Conservation (phyloP, 2,113 vertebrate species). For the Rhinopomastus cyanomelas region DNA sequence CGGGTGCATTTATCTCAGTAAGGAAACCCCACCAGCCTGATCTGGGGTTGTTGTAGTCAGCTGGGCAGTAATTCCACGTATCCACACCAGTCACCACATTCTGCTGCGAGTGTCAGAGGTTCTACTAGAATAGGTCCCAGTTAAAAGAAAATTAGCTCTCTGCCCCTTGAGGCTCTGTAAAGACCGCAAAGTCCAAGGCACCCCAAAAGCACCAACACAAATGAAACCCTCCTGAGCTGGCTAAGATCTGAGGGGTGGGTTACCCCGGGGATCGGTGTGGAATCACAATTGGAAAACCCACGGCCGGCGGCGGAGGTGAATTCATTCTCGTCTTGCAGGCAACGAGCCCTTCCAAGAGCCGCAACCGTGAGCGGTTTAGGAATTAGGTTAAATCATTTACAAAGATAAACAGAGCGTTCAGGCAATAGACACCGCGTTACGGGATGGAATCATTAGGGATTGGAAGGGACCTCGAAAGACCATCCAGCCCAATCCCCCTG, state of each 20-base stretch:
- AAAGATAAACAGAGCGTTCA: not conserved
- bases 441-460: no score
- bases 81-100: not conserved
- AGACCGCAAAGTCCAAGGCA: conserved; percentile 5
- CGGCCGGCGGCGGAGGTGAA: not conserved
- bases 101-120: not conserved
- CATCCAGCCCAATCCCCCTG: no score
- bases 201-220: conserved; percentile 2
- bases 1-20: not conserved
- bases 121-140: not conserved
- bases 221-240: not conserved
- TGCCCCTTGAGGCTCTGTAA: not conserved
- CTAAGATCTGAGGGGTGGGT: not conserved
- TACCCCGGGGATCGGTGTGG: not conserved
- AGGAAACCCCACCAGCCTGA: not conserved
- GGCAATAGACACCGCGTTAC: not conserved
- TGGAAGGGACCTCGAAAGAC: no score
- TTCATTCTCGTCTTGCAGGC: conserved; percentile 34
- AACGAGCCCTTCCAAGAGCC: not conserved
- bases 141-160: conserved; percentile 12
- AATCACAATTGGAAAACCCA: conserved; percentile 16
- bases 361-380: not conserved
- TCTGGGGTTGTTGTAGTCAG: not conserved
- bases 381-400: not conserved
- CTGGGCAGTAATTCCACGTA: not conserved